Evolutionary conservation across 2,797 vertebrate genomes (phyloP).

Genomic region (Acrocephalus scirpaceus): DNA sequence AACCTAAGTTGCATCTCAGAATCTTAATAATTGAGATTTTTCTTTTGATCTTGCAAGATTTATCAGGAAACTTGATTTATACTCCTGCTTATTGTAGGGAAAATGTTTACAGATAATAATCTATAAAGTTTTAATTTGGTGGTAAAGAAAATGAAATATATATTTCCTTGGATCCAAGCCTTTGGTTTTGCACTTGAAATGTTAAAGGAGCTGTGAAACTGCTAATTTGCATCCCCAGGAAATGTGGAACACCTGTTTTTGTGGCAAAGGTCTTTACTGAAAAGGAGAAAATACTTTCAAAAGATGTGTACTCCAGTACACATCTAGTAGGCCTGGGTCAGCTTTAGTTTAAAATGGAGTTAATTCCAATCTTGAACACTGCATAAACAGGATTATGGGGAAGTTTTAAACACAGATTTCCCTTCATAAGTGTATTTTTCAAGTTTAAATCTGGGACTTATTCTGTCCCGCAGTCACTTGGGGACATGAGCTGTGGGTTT

Average conservation of each 20-base stretch:
- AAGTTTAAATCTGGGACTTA: not conserved
- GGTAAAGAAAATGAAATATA: not conserved
- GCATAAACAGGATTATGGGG: not conserved
- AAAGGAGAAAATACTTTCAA: not conserved
- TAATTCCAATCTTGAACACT: not conserved
- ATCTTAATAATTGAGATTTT: not conserved
- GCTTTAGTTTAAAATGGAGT: not conserved
- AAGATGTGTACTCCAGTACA: not conserved
- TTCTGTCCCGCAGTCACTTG: not conserved
- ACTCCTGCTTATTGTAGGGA: not conserved
- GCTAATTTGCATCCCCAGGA: not conserved
- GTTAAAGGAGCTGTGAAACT: slow-evolving; percentile 9
- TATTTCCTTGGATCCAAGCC: not conserved
- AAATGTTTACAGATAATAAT: not conserved
- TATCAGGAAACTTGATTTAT: not conserved
- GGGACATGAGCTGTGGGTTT: not conserved
- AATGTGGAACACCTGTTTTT: not conserved
- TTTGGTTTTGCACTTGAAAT: slow-evolving; percentile 15
- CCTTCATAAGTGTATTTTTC: not conserved
- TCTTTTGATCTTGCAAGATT: not conserved
- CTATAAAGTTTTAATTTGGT: not conserved
- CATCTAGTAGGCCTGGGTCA: not conserved
- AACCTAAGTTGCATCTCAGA: not conserved
- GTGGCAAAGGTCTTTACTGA: not conserved
- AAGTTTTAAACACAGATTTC: not conserved